A percentile compares a stretch with the other conserved stretches of the same genome.
These are phyloP conservation scores for Alca torda DNA, from an alignment of 2,797 vertebrate genomes.

Conservation along the genomic window DNA sequence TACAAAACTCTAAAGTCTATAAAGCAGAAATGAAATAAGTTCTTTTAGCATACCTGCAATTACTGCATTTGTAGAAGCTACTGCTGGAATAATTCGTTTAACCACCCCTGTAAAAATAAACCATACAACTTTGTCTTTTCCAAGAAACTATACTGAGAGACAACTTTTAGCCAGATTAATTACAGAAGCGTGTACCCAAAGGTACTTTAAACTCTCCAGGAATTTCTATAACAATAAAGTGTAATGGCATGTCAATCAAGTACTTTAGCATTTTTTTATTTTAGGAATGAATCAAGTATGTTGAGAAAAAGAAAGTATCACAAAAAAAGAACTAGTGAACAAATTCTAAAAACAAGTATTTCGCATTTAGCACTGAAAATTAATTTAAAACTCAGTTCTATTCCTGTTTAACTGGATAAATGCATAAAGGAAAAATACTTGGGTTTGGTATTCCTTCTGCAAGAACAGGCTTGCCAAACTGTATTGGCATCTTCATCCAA, in stretches of 20 bases:
- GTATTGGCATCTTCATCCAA: neutral
- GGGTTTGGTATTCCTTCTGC: neutral
- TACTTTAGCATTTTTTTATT: neutral
- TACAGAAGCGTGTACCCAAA: neutral
- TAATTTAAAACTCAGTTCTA: neutral
- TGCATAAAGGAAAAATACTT: neutral
- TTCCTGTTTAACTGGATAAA: neutral
- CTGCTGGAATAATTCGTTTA: constrained; percentile 92
- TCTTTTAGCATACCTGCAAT: constrained; percentile 86
- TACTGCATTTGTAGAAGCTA: constrained; percentile 93
- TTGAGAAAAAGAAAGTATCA: neutral
- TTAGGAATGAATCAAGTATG: neutral
- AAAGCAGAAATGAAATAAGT: neutral
- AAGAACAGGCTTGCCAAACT: neutral
- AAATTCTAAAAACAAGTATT: neutral
- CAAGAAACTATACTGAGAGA: neutral
- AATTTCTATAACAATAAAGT: neutral
- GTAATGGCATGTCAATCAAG: neutral
- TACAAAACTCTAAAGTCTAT: neutral
- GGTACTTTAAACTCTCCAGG: neutral
- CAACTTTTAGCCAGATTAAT: neutral
- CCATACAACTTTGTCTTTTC: neutral
- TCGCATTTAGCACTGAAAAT: neutral
- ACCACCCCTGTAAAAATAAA: constrained; percentile 84
- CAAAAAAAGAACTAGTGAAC: neutral